These are phyloP conservation scores for Micromys minutus DNA, from an alignment of 2,113 vertebrate genomes.

Conservation along the genomic window DNA sequence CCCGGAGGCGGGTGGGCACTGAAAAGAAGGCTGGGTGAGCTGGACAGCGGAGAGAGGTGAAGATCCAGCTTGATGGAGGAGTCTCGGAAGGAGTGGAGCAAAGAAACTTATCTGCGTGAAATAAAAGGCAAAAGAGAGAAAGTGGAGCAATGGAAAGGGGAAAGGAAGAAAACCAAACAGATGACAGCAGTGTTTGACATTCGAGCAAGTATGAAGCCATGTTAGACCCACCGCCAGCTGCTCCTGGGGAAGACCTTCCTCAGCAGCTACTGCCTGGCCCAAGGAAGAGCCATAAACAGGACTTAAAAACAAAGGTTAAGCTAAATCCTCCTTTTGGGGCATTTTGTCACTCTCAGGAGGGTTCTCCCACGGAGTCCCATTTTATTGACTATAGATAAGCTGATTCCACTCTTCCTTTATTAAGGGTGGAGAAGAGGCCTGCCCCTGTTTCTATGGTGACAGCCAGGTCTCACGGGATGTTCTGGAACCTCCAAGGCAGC, in stretches of 20 bases:
- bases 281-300: background rate
- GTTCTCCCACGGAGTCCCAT: background rate
- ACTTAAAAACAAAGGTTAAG: background rate
- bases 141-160: constrained; percentile 73
- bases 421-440: background rate
- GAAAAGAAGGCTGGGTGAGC: constrained; percentile 80
- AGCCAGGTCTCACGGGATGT: background rate
- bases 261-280: background rate
- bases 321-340: background rate
- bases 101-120: constrained; percentile 96
- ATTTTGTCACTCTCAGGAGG: background rate
- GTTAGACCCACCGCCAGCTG: constrained; percentile 16
- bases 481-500: background rate
- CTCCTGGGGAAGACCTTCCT: background rate
- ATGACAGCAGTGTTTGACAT: background rate
- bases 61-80: constrained; percentile 91
- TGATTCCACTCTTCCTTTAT: background rate
- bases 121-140: constrained; percentile 84
- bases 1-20: constrained; percentile 83
- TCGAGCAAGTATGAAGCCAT: constrained; percentile 60
- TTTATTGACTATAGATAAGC: background rate
- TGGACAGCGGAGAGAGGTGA: constrained; percentile 87
- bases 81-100: constrained; percentile 93
- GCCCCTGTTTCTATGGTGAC: background rate
- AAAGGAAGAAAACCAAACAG: constrained; percentile 5